Evolutionary conservation across 35 echinoderm and acorn worm genomes (phyloP).

Genomic region (Patiria miniata): DNA sequence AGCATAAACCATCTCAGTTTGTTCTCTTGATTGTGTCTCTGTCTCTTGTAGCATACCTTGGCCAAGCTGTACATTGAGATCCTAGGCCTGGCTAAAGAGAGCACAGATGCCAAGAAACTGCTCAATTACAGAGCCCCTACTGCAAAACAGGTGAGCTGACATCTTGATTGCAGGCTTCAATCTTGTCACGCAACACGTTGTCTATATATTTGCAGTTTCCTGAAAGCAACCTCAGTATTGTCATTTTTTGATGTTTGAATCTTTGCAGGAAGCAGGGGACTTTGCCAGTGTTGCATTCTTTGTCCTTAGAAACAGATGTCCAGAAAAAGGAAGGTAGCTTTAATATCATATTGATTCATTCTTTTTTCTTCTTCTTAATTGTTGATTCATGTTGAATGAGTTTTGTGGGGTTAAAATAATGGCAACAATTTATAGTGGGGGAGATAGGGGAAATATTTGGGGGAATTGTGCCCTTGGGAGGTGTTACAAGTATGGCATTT

Average conservation of each 20-base stretch:
- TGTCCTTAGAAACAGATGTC: slow-evolving; percentile 94
- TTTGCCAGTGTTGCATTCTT: slow-evolving; percentile 99
- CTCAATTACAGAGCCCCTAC: slow-evolving; percentile 95
- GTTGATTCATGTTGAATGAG: too few species aligned
- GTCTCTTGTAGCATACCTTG: slow-evolving; percentile 70
- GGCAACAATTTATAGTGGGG: too few species aligned
- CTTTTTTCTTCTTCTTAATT: too few species aligned
- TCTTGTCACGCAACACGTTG: not conserved
- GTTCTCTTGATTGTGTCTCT: slow-evolving; percentile 31
- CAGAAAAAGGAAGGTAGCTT: slow-evolving; percentile 82
- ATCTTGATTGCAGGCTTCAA: not conserved
- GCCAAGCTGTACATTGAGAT: slow-evolving; percentile 99
- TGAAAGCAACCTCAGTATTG: not conserved
- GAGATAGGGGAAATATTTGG: too few species aligned
- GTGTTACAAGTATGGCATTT: too few species aligned
- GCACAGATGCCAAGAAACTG: slow-evolving; percentile 86
- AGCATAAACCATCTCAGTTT: too few species aligned
- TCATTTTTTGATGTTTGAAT: slow-evolving; percentile 12
- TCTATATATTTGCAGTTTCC: too few species aligned
- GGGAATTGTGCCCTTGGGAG: too few species aligned
- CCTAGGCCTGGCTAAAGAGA: slow-evolving; percentile 86
- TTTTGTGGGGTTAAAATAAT: too few species aligned
- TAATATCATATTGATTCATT: not conserved
- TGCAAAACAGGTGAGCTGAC: slow-evolving; percentile 82
- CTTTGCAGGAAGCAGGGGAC: slow-evolving; percentile 93